phyloP scores from a whole-genome alignment of 2,113 vertebrate genomes.

The Xiphophorus hellerii region DNA sequence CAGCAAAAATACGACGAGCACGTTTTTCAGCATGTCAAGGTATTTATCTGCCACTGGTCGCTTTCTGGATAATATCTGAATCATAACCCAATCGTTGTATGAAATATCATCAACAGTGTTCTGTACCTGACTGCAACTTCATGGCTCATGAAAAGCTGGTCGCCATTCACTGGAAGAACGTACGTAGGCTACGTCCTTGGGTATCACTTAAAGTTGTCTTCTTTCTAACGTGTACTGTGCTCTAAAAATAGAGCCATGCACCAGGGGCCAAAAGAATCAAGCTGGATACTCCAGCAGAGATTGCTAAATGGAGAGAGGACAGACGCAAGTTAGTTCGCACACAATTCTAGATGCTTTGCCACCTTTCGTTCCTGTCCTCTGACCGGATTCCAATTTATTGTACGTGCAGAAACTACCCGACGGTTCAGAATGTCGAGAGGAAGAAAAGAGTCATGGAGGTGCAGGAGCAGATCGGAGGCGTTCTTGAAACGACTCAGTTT shows the following conservation, averaged over 20 bases:
- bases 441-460: conserved; percentile 82
- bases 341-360: not conserved
- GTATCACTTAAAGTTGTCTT: not conserved
- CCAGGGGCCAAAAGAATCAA: conserved; percentile 92
- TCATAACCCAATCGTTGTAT: not conserved
- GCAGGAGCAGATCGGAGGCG: conserved; percentile 86
- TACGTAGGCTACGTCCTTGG: conserved; percentile 73
- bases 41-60: conserved; percentile 54
- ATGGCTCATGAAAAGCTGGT: conserved; percentile 94
- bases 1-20: conserved; percentile 90
- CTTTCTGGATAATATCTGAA: not conserved
- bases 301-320: conserved; percentile 93
- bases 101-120: conserved; percentile 79
- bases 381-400: not conserved
- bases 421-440: conserved; percentile 85
- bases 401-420: conserved; percentile 89
- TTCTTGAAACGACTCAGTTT: conserved; percentile 90
- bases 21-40: conserved; percentile 89
- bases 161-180: conserved; percentile 93
- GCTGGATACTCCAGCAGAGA: conserved; percentile 92
- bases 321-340: conserved; percentile 85
- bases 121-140: conserved; percentile 88
- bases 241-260: conserved; percentile 84
- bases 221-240: not conserved
- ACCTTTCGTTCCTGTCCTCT: not conserved